A percentile compares a stretch with the other conserved stretches of the same genome.
phyloP scores from a whole-genome alignment of 2,888 invertebrate genomes.

The Agrochola litura region DNA sequence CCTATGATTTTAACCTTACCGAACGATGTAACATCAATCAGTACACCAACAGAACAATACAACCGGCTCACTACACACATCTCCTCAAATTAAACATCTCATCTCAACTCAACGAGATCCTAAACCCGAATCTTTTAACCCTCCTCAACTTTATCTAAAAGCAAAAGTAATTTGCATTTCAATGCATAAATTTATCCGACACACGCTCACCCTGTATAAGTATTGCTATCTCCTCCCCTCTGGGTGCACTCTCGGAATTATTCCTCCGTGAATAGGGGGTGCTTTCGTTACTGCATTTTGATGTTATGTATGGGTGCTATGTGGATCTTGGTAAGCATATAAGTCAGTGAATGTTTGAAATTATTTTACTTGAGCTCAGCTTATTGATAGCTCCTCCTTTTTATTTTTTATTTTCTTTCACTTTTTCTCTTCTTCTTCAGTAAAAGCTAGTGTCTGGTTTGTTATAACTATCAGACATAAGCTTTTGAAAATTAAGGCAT shows the following conservation, averaged over 20 bases:
- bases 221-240: constrained; percentile 85
- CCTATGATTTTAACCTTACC: no score
- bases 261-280: constrained; percentile 80
- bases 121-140: constrained; percentile 66
- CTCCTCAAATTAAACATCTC: constrained; percentile 49
- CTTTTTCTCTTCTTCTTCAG: background rate
- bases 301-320: constrained; percentile 62
- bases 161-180: constrained; percentile 85
- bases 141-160: constrained; percentile 70
- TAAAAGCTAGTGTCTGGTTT: background rate
- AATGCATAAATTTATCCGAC: constrained; percentile 87
- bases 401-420: no score
- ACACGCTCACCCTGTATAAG: constrained; percentile 79
- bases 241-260: constrained; percentile 86
- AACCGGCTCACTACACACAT: constrained; percentile 38
- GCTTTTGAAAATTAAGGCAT: background rate
- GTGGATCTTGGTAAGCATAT: constrained; percentile 33
- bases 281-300: constrained; percentile 76
- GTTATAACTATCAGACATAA: background rate
- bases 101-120: constrained; percentile 55
- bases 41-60: constrained; percentile 29
- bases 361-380: background rate
- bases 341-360: constrained; percentile 11
- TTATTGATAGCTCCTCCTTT: background rate
- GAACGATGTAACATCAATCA: constrained; percentile 18